A percentile compares a stretch with the other conserved stretches of the same genome.
Conservation (phyloP, 1,140 invertebrate species). For the Rhagoletis pomonella region DNA sequence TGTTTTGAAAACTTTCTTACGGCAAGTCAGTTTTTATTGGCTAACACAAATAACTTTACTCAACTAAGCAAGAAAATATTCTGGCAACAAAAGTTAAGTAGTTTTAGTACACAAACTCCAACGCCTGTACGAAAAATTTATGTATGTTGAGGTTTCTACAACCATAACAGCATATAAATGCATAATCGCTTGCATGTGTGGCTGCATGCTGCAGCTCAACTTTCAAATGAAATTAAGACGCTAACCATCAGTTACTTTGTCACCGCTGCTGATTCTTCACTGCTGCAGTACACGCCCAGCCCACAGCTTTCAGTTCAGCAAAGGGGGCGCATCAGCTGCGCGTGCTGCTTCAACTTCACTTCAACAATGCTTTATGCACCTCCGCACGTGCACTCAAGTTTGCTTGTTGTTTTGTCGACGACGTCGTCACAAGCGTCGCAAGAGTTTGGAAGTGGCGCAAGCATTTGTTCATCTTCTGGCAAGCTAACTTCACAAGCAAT, state of each 20-base stretch:
- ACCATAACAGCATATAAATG: no score
- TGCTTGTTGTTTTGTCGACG: background rate
- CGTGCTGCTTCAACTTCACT: background rate
- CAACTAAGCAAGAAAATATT: constrained; percentile 48
- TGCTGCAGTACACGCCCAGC: background rate
- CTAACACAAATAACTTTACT: constrained; percentile 37
- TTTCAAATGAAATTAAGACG: constrained; percentile 53
- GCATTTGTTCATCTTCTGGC: background rate
- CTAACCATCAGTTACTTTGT: constrained; percentile 52
- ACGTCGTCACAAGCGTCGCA: background rate
- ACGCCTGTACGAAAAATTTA: constrained; percentile 2
- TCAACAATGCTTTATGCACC: constrained; percentile 20
- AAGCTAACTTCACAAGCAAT: background rate
- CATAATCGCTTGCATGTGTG: background rate
- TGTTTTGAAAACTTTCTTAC: constrained; percentile 29
- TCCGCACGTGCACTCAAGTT: constrained; percentile 36
- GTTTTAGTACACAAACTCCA: background rate
- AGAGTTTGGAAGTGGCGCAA: background rate
- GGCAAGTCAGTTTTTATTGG: constrained; percentile 44
- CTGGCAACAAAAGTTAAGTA: constrained; percentile 16
- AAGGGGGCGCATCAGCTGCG: background rate
- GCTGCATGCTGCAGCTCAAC: background rate
- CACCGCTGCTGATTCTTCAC: background rate
- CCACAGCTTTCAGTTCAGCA: no score
- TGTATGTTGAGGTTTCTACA: no score